Evolutionary conservation across 2,888 invertebrate species (phyloP), one percentile per base, ranked within the genome.

Genomic region (Dinocampus coccinellae): DNA sequence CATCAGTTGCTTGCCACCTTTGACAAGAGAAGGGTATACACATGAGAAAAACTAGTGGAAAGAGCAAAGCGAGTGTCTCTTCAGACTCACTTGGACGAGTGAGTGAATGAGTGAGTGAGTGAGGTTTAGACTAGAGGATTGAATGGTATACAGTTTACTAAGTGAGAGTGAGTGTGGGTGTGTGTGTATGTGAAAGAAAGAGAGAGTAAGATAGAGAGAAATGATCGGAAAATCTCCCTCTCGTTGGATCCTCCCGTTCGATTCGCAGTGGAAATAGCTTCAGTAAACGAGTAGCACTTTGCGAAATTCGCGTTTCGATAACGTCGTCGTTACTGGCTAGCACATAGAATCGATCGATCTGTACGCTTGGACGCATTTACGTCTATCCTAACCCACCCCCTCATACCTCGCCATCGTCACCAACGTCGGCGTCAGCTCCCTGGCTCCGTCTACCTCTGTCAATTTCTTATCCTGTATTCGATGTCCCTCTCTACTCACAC

Each of bases 261-360:
- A 68, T 72, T 62, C 57, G 55, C 62, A 62, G 67, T 57, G 39
- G 67, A 72, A 72, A 72, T 68, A 72, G 72, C 72, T 67, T 57
- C 63, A 63, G 67, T 72, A 72, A 72, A 72, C 62, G 72, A 72
- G 72, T 68, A 72, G 72, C 72, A 72, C 72, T 72, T 72, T 72
- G 67, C 57, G 72, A 72, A 70, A 72, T 72, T 72, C 72, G 67
- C 72, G 72, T 72, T 68, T 72, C 72, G 72, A 72, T 72, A 72
- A 67, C 73, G 71, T 61, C 70, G 70, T 74, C 66, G 66, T 73
- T 70, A 69, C 63, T 66, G 62, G 61, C 65, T 58, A 57, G 65
- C 65, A 66, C 52, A 53, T 22, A 58, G 42, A 42, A 57, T 64
- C 70, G 67, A 73, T 71, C 69, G 71, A 65, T 74, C 71, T 42